Percentiles rank a stretch among this genome's conserved stretches.
These are phyloP conservation scores for Empis livida DNA, from an alignment of 2,888 invertebrate genomes.

Conservation along the genomic window DNA sequence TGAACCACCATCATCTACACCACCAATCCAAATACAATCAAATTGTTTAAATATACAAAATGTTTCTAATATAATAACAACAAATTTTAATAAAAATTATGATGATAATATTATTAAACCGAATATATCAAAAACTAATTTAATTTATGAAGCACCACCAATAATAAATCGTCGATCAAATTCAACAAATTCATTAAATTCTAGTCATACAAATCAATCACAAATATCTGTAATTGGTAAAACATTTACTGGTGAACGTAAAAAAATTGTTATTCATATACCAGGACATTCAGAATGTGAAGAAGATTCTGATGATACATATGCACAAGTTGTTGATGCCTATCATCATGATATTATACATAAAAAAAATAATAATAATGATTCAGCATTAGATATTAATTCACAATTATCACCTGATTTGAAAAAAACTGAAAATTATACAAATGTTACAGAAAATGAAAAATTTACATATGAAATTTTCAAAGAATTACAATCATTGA, in stretches of 20 bases:
- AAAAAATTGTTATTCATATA: constrained; percentile 18
- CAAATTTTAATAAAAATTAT: background rate
- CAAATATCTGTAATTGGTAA: background rate
- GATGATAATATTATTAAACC: constrained; percentile 1
- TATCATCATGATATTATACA: background rate
- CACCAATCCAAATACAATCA: too few relatives aligned
- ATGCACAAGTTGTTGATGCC: constrained; percentile 1
- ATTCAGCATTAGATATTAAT: constrained; percentile 11
- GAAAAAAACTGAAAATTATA: background rate
- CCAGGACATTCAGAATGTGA: constrained; percentile 10
- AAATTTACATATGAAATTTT: constrained; percentile 19
- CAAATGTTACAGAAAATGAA: constrained; percentile 11
- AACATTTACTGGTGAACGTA: constrained; percentile 15
- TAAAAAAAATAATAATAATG: constrained; percentile 10
- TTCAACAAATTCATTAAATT: background rate
- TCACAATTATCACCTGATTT: background rate
- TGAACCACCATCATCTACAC: constrained; percentile 4
- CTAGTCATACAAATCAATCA: constrained; percentile 3
- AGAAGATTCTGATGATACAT: constrained; percentile 3
- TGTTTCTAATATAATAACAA: too few relatives aligned
- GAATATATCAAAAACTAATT: constrained; percentile 17
- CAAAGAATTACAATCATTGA: constrained; percentile 15
- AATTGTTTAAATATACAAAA: too few relatives aligned
- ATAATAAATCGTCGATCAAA: constrained; percentile 4
- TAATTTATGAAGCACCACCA: constrained; percentile 15